These are phyloP conservation scores for Protodeltote pygarga DNA, from an alignment of 2,888 invertebrate genomes.

Conservation along the genomic window DNA sequence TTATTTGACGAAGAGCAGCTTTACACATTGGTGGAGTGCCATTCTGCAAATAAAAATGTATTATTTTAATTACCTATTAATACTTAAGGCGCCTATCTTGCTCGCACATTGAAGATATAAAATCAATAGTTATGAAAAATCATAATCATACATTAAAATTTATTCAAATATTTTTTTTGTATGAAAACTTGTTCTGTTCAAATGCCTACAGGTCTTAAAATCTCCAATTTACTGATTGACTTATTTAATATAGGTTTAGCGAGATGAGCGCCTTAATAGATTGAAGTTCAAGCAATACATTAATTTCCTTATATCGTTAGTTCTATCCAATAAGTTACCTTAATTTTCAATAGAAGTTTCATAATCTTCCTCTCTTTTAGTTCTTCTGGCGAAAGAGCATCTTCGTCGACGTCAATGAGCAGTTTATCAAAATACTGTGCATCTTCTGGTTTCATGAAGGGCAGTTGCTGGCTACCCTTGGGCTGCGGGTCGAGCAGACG, in stretches of 20 bases:
- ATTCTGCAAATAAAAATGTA: slow-evolving; percentile 87
- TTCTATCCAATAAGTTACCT: slow-evolving; percentile 71
- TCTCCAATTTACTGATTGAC: no score
- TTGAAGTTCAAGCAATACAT: background rate
- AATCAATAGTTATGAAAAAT: no score
- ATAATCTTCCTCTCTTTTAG: slow-evolving; percentile 99
- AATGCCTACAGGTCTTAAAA: no score
- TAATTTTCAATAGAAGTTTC: slow-evolving; percentile 98
- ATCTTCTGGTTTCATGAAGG: slow-evolving; percentile 99
- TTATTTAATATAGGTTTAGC: no score
- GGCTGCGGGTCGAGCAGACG: slow-evolving; percentile 97
- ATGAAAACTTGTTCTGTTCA: no score
- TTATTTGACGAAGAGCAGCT: slow-evolving; percentile 98
- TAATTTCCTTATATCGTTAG: background rate
- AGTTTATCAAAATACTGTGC: slow-evolving; percentile 99
- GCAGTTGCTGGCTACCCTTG: slow-evolving; percentile 95
- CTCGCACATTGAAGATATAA: no score
- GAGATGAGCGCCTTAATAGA: no score
- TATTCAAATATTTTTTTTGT: no score
- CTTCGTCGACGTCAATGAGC: slow-evolving; percentile 99
- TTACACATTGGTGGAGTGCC: slow-evolving; percentile 99
- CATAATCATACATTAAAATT: no score
- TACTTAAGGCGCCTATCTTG: no score
- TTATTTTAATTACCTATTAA: no score
- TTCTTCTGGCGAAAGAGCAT: slow-evolving; percentile 97